Percentiles rank a stretch among this genome's conserved stretches.
Conservation (phyloP, 2,888 invertebrate genomes). For the Pterostichus niger region DNA sequence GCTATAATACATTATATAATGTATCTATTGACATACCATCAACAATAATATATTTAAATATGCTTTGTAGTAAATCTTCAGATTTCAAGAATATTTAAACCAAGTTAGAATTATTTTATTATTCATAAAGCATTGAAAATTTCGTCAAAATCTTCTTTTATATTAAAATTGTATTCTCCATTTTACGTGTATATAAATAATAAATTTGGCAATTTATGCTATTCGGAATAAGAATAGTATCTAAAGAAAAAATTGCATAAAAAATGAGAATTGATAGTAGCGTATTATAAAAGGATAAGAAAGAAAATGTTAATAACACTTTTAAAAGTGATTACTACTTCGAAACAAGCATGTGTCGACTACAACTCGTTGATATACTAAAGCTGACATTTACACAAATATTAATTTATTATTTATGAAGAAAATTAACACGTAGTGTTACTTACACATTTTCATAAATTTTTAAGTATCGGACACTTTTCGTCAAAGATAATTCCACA, state of each 20-base stretch:
- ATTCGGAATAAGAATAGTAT: not conserved
- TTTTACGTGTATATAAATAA: too few relatives aligned
- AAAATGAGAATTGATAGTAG: not conserved
- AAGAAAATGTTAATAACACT: constrained; percentile 42
- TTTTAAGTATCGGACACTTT: constrained; percentile 50
- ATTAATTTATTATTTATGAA: constrained; percentile 64
- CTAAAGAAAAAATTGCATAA: constrained; percentile 8
- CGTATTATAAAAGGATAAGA: not conserved
- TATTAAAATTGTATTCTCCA: constrained; percentile 29
- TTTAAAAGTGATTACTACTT: constrained; percentile 51
- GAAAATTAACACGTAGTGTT: constrained; percentile 62
- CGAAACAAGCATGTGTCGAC: constrained; percentile 17
- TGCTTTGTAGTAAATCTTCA: too few relatives aligned
- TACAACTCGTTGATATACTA: constrained; percentile 31
- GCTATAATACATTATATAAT: constrained; percentile 16
- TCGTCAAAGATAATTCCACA: constrained; percentile 40
- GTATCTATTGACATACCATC: not conserved
- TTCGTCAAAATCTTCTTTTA: constrained; percentile 22
- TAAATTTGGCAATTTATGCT: too few relatives aligned
- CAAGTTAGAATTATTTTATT: not conserved
- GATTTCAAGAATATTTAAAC: too few relatives aligned
- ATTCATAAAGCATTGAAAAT: not conserved
- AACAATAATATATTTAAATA: not conserved
- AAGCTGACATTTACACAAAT: constrained; percentile 59
- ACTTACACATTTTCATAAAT: constrained; percentile 63